These are phyloP conservation scores for Siphlonurus alternatus DNA, from an alignment of 2,888 invertebrate genomes.

Conservation along the genomic window DNA sequence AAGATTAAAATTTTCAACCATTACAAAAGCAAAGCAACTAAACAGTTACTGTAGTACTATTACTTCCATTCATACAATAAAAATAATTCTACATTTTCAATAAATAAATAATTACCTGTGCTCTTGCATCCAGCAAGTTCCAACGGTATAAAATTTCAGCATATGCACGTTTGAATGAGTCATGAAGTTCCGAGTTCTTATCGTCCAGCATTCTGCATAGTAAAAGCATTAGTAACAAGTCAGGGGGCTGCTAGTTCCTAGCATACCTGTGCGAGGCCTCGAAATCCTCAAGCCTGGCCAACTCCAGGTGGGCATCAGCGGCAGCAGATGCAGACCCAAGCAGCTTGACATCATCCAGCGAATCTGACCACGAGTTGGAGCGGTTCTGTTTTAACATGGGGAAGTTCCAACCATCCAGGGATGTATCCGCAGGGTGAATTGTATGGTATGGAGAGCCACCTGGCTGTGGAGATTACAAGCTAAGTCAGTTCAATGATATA, in stretches of 20 bases:
- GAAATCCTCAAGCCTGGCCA: not conserved
- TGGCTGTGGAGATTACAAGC: too few species aligned
- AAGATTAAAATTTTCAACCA: too few species aligned
- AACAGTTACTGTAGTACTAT: too few species aligned
- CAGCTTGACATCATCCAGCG: constrained; percentile 50
- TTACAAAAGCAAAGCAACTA: too few species aligned
- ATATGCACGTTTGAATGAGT: constrained; percentile 72
- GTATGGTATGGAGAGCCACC: constrained; percentile 82
- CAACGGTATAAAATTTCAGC: constrained; percentile 78
- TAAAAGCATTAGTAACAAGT: constrained; percentile 3
- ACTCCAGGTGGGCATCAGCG: constrained; percentile 3
- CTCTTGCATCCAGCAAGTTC: constrained; percentile 60
- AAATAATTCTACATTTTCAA: too few species aligned
- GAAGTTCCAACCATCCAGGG: constrained; percentile 39
- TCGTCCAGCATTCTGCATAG: constrained; percentile 28
- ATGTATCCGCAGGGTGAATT: constrained; percentile 63
- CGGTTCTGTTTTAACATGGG: constrained; percentile 50
- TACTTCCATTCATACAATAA: too few species aligned
- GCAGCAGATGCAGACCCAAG: constrained; percentile 23
- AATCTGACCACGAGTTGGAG: constrained; percentile 78
- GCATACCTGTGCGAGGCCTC: constrained; percentile 9
- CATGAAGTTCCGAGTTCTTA: constrained; percentile 41
- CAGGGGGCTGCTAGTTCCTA: constrained; percentile 2
- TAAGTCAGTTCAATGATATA: too few species aligned
- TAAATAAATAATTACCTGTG: constrained; percentile 37